Percentiles rank a stretch among this genome's conserved stretches.
Conservation (phyloP, 2,113 vertebrate genomes). For the Cyphomyrus plagiostoma region DNA sequence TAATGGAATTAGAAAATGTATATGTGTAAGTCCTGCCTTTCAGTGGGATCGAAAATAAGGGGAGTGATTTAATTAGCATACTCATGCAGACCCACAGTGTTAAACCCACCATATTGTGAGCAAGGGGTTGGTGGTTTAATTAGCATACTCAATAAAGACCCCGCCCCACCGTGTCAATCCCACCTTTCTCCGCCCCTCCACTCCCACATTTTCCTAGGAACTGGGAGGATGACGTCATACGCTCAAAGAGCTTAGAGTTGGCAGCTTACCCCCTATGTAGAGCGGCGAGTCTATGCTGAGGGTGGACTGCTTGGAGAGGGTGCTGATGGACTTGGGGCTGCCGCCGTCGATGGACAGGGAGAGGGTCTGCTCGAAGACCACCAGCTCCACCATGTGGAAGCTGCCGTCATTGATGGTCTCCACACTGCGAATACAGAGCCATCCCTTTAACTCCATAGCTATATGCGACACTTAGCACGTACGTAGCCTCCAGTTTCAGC, state of each 20-base stretch:
- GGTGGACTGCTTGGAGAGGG: conserved; percentile 82
- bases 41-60: not conserved
- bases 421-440: conserved; percentile 57
- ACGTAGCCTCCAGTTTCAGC: not conserved
- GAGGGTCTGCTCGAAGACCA: conserved; percentile 81
- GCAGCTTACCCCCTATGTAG: conserved; percentile 87
- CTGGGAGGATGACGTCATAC: not conserved
- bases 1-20: not conserved
- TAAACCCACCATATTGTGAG: not conserved
- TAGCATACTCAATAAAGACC: not conserved
- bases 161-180: not conserved
- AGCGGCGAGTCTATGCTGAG: conserved; percentile 82
- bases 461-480: not conserved
- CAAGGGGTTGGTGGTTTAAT: not conserved
- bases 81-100: not conserved
- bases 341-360: conserved; percentile 91
- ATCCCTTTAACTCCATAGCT: not conserved
- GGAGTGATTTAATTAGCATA: not conserved
- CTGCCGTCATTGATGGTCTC: conserved; percentile 97
- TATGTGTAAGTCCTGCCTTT: not conserved
- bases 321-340: conserved; percentile 86
- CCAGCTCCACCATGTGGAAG: conserved; percentile 89
- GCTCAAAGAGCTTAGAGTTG: not conserved
- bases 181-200: not conserved
- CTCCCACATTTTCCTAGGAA: not conserved